A percentile compares a stretch with the other conserved stretches of the same genome.
These are phyloP conservation scores for Daubentonia madagascariensis DNA, from an alignment of 2,113 vertebrate genomes.

Conservation along the genomic window DNA sequence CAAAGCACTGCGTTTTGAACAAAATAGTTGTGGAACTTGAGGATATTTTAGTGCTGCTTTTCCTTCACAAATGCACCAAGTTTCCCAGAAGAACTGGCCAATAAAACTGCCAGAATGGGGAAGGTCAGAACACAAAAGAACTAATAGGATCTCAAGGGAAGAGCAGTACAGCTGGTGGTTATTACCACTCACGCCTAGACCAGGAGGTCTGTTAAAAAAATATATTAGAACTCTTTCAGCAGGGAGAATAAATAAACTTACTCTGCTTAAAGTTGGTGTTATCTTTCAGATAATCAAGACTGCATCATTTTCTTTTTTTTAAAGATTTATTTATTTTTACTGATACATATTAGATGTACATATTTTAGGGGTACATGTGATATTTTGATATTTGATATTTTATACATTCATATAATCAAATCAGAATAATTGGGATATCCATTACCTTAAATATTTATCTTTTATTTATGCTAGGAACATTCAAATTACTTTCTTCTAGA, in stretches of 20 bases:
- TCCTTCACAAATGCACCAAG: constrained; percentile 4
- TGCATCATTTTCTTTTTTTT: not conserved
- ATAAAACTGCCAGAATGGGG: not conserved
- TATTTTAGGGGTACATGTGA: not conserved
- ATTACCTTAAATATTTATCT: not conserved
- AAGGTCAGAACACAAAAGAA: constrained; percentile 42
- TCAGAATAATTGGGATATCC: not conserved
- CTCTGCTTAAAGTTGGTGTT: not conserved
- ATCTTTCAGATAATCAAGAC: not conserved
- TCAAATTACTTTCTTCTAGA: not conserved
- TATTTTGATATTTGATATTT: not conserved
- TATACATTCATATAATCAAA: not conserved
- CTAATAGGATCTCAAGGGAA: constrained; percentile 51
- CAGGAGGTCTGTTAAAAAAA: not conserved
- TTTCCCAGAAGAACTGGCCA: constrained; percentile 50
- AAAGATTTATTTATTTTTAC: not conserved
- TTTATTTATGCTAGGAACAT: not conserved
- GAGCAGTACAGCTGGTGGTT: not conserved
- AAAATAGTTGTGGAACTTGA: not conserved
- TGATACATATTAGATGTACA: not conserved
- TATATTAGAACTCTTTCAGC: not conserved
- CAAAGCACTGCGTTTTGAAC: not conserved
- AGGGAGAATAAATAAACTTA: not conserved
- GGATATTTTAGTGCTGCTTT: constrained; percentile 41
- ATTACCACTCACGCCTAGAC: not conserved